Evolutionary conservation across 2,113 vertebrate species (phyloP).

Genomic region (Porphyrio hochstetteri): DNA sequence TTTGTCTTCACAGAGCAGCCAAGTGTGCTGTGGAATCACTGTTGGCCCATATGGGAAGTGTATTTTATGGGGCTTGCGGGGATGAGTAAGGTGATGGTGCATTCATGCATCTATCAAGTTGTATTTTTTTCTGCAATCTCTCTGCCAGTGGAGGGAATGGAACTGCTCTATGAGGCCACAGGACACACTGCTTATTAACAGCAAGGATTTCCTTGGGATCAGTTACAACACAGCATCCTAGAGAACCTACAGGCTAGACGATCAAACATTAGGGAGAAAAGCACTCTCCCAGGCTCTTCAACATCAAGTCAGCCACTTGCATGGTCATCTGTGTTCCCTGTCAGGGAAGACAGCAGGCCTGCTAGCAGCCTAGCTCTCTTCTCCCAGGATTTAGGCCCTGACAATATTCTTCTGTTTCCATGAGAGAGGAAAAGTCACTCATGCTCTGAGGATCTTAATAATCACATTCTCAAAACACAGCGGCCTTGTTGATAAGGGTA

Average conservation of each 20-base stretch:
- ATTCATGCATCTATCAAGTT: rapidly evolving
- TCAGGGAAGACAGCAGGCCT: too few relatives aligned
- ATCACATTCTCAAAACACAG: too few relatives aligned
- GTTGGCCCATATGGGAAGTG: rapidly evolving
- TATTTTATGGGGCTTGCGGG: background rate
- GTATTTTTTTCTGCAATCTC: background rate
- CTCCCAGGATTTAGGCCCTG: too few relatives aligned
- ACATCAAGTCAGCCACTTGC: background rate
- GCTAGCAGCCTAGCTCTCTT: too few relatives aligned
- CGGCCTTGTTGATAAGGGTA: too few relatives aligned
- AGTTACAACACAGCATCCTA: background rate
- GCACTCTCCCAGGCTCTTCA: background rate
- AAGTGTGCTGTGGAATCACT: rapidly evolving
- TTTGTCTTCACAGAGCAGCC: rapidly evolving
- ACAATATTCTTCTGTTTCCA: too few relatives aligned
- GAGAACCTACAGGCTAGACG: background rate
- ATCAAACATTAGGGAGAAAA: background rate
- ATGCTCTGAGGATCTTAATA: too few relatives aligned
- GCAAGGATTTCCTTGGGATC: background rate
- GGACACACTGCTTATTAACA: background rate
- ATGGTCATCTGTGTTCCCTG: rapidly evolving
- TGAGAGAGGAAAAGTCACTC: too few relatives aligned
- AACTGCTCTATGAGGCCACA: too few relatives aligned
- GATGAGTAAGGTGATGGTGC: too few relatives aligned
- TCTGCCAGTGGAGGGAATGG: background rate